Evolutionary conservation across 2,888 invertebrate species (phyloP), one percentile per base, ranked within the genome.

Genomic region (Yponomeuta plumbellus): DNA sequence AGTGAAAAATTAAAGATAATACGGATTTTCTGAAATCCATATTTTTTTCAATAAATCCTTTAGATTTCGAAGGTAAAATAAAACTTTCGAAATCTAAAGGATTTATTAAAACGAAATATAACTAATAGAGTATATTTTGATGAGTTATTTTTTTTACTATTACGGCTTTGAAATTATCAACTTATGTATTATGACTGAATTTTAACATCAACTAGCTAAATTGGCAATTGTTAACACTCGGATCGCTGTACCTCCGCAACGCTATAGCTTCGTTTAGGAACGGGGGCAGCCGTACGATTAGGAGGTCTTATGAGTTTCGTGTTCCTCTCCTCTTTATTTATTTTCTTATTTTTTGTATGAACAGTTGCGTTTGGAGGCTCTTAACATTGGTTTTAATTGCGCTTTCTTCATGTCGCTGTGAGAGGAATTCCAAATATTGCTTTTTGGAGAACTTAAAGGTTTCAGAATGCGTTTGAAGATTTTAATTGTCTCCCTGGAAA

Each of bases 271-370:
- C 88, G 88, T 90, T 90, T 90, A 89, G 85, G 88, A 90, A 89
- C 91, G 87, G 89, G 89, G 91, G 91, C 91, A 90, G 82, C 86
- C 87, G 85, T 52, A 17, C 86, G 86, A 89, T 89, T 88, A 88
- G 85, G 84, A 84, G 86, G 85, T 88, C 66, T 40, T 88, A 85
- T 86, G 83, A 82, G 61, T 39, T 52, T 61, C 23, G 39, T 65
- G 58, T 59, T 39, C 65, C 58, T 59, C 13, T 65, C 11, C 22
- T 64, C 20, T 66, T 59, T 66, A 22, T 58, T 64, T 52, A 44
- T 40, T 64, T 44, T 64, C 44, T 52, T 52, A 52, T 52, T 52
- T 52, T 52, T 23, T 65, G 65, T 65, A 65, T 65, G 57, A 65
- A 65, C 65, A 65, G 65, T 65, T 65, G 64, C 64, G 34, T 57